Conservation (phyloP, 2,888 invertebrate genomes). For the Caenorhabditis sp. region DNA sequence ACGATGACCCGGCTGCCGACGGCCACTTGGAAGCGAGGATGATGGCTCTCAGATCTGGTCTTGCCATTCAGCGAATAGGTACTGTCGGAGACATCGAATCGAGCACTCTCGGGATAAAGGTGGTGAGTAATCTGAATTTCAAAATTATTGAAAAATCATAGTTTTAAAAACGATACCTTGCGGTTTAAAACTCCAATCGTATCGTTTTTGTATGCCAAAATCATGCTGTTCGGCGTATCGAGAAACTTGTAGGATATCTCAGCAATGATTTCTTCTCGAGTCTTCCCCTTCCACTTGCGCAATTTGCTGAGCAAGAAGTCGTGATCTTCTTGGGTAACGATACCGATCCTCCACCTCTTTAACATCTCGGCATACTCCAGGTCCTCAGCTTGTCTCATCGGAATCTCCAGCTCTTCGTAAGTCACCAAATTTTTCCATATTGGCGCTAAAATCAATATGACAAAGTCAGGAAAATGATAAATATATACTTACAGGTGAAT, state of each 20-base stretch:
- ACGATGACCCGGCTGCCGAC: not conserved
- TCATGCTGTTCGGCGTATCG: not conserved
- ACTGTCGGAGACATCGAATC: not conserved
- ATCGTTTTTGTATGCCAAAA: not conserved
- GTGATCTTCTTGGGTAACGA: not conserved
- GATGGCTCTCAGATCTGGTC: not conserved
- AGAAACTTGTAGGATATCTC: not conserved
- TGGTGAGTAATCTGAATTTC: too few species aligned
- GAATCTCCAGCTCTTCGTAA: not conserved
- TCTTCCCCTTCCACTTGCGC: not conserved
- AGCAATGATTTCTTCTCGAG: not conserved
- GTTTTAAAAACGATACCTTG: not conserved
- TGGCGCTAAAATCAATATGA: conserved; percentile 5
- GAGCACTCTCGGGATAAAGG: not conserved
- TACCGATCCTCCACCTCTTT: not conserved
- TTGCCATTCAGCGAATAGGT: not conserved
- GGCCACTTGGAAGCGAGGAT: not conserved
- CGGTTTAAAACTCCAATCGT: not conserved
- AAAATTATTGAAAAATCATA: not conserved
- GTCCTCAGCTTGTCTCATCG: not conserved
- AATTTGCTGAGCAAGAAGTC: not conserved
- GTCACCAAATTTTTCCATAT: not conserved
- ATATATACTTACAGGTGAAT: conserved; percentile 3
- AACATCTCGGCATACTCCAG: not conserved
- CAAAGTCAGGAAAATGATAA: not conserved